Evolutionary conservation across 2,888 invertebrate species (phyloP).

Genomic region (Siphlonurus alternatus): DNA sequence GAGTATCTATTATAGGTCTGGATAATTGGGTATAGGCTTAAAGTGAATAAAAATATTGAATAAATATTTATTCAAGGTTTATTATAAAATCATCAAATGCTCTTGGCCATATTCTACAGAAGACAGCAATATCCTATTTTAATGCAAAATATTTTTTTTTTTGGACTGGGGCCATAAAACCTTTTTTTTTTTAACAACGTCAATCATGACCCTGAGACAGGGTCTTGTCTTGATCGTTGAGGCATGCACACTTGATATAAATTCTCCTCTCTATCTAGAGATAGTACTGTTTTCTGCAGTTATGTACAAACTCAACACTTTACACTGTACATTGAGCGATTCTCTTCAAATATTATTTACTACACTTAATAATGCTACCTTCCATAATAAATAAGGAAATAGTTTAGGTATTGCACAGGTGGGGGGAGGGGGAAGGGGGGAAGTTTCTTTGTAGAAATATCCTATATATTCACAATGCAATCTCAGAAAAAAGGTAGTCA

Average conservation of each 20-base stretch:
- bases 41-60: neutral
- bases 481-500: conserved; percentile 10
- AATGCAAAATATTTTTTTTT: conserved; percentile 10
- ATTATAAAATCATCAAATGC: conserved; percentile 16
- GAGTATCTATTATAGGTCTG: no score
- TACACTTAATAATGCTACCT: conserved; percentile 13
- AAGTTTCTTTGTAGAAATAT: neutral
- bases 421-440: conserved; percentile 3
- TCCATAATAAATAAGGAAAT: conserved; percentile 12
- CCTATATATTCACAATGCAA: conserved; percentile 6
- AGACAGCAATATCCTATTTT: conserved; percentile 14
- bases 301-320: conserved; percentile 15
- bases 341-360: conserved; percentile 12
- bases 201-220: neutral
- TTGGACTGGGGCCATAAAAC: conserved; percentile 6
- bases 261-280: conserved; percentile 1
- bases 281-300: conserved; percentile 11
- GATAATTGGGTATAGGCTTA: no score
- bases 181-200: conserved; percentile 9
- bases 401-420: conserved; percentile 13
- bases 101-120: conserved; percentile 15
- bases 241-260: neutral
- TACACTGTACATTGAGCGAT: conserved; percentile 16
- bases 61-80: conserved; percentile 14
- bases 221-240: neutral